phyloP scores from a whole-genome alignment of 64 coral and sea anemone genomes.

The Montipora foliosa region DNA sequence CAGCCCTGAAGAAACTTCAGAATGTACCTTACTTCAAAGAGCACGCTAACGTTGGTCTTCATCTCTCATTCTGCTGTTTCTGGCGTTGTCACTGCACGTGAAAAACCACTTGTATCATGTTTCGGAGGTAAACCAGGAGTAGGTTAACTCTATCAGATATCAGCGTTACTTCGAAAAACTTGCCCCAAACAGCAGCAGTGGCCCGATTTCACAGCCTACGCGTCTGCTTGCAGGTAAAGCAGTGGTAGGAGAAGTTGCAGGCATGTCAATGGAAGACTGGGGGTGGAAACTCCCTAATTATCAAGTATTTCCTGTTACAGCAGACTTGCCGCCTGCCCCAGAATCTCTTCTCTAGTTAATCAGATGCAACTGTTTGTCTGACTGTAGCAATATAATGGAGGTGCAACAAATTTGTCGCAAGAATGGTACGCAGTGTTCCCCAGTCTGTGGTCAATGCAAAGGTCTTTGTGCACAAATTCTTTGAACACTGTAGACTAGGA shows the following conservation, averaged over 20 bases:
- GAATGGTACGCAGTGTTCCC: conserved; percentile 41
- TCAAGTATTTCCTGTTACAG: conserved; percentile 17
- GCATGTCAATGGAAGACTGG: conserved; percentile 6
- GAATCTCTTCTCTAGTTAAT: conserved; percentile 39
- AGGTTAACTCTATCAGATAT: too few relatives aligned
- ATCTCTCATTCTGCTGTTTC: too few relatives aligned
- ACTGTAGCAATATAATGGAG: conserved; percentile 24
- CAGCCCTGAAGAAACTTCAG: too few relatives aligned
- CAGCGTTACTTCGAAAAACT: too few relatives aligned
- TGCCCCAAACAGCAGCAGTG: neutral
- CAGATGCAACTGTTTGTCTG: conserved; percentile 50
- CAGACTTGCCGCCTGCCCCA: conserved; percentile 31
- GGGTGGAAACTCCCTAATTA: conserved; percentile 36
- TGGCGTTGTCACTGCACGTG: too few relatives aligned
- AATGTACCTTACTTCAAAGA: too few relatives aligned
- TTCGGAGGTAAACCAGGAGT: too few relatives aligned
- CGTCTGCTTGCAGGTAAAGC: conserved; percentile 21
- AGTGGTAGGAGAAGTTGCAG: conserved; percentile 41
- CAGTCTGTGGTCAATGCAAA: neutral
- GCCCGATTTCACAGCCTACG: conserved; percentile 37
- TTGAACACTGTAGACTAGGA: conserved; percentile 3
- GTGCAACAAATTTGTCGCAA: conserved; percentile 39
- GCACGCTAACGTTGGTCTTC: too few relatives aligned
- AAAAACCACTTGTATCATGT: too few relatives aligned
- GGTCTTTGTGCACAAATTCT: conserved; percentile 9